Evolutionary conservation across 2,888 invertebrate genomes (phyloP).

Genomic region (Camptogramma bilineatum): DNA sequence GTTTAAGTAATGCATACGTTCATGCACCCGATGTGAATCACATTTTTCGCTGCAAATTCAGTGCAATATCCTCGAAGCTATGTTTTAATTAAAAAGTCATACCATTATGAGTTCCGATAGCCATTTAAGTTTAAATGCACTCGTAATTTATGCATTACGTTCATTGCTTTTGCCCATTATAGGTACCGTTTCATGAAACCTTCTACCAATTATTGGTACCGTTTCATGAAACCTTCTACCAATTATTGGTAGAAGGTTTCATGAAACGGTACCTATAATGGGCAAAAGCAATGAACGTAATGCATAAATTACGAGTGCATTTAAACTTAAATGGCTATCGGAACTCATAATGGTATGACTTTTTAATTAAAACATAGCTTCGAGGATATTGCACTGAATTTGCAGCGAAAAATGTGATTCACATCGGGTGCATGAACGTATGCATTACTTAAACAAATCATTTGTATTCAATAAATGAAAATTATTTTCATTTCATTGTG

Average conservation of each 20-base stretch:
- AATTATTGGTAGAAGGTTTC: constrained; percentile 65
- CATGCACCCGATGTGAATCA: background rate
- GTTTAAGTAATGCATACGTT: background rate
- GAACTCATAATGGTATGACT: constrained; percentile 34
- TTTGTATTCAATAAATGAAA: too few species aligned
- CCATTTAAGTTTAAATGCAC: constrained; percentile 54
- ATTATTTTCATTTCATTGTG: constrained; percentile 66
- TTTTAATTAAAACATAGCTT: constrained; percentile 25
- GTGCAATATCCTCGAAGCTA: constrained; percentile 10
- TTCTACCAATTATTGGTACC: constrained; percentile 58
- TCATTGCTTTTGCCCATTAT: constrained; percentile 56
- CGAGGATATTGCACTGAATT: constrained; percentile 10
- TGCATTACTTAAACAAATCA: too few species aligned
- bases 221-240: constrained; percentile 63
- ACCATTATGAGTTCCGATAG: constrained; percentile 45
- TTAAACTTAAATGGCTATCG: constrained; percentile 51
- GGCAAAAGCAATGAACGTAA: constrained; percentile 56
- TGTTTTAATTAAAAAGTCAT: constrained; percentile 28
- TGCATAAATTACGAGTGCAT: constrained; percentile 65
- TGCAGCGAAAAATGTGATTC: constrained; percentile 1
- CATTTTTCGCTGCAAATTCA: constrained; percentile 7
- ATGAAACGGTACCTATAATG: constrained; percentile 63
- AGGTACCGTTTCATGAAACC: constrained; percentile 64
- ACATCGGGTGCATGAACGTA: too few species aligned
- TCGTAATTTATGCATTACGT: constrained; percentile 64